Percentiles rank a stretch among this genome's conserved stretches.
Conservation (phyloP, 2,113 vertebrate genomes). For the Plestiodon gilberti region DNA sequence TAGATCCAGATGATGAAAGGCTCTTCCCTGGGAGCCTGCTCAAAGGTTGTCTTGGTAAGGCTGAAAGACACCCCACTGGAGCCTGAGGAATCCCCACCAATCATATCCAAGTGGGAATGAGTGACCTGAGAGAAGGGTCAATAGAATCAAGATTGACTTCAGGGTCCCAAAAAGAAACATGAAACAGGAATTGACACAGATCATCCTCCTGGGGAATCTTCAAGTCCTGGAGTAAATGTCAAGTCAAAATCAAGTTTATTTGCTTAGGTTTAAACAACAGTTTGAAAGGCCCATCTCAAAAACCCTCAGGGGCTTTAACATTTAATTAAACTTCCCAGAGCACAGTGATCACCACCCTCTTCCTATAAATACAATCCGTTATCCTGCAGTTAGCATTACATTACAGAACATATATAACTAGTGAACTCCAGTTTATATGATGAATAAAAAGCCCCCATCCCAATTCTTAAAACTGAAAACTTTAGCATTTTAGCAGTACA, state of each 20-base stretch:
- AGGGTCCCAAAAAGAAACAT: conserved; percentile 14
- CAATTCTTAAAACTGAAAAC: neutral
- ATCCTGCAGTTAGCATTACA: neutral
- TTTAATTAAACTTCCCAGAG: conserved; percentile 19
- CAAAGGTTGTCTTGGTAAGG: conserved; percentile 26
- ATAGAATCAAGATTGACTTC: conserved; percentile 19
- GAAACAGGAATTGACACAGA: neutral
- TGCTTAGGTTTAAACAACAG: conserved; percentile 14
- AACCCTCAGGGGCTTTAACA: neutral
- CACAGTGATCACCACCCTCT: neutral
- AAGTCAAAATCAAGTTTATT: conserved; percentile 39
- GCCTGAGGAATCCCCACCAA: conserved; percentile 36
- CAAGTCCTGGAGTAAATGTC: conserved; percentile 1
- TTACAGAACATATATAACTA: neutral
- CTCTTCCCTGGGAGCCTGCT: conserved; percentile 20
- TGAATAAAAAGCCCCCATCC: neutral
- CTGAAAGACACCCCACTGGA: conserved; percentile 33
- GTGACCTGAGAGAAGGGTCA: conserved; percentile 15
- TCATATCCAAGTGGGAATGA: conserved; percentile 12
- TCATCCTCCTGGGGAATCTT: conserved; percentile 35
- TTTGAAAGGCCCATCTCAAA: conserved; percentile 8
- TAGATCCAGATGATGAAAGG: conserved; percentile 30
- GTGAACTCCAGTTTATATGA: neutral
- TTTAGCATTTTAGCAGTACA: neutral
- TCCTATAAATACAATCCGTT: neutral